Conservation (phyloP, 2,113 vertebrate genomes). For the Naja naja region DNA sequence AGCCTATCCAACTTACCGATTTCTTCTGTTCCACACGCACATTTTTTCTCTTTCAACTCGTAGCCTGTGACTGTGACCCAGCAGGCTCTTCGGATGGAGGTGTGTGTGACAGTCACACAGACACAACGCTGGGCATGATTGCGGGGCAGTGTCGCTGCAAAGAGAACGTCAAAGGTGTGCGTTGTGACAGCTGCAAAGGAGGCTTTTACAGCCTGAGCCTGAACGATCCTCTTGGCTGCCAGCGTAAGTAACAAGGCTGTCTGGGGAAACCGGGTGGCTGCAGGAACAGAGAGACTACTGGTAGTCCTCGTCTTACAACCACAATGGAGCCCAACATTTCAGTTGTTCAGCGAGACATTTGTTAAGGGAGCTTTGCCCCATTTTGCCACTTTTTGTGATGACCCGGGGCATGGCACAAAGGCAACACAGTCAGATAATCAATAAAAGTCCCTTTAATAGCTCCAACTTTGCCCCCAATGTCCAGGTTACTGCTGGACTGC, state of each 20-base stretch:
- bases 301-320: not conserved
- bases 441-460: no score
- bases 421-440: no score
- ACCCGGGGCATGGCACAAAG: no score
- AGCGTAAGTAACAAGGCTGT: constrained; percentile 63
- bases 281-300: not conserved
- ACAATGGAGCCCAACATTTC: not conserved
- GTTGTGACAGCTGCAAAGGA: constrained; percentile 81
- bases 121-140: constrained; percentile 75
- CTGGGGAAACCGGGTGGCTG: not conserved
- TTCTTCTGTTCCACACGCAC: not conserved
- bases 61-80: constrained; percentile 84
- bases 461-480: no score
- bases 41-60: not conserved
- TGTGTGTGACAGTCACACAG: constrained; percentile 79
- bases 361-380: not conserved
- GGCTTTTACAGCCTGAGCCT: constrained; percentile 80
- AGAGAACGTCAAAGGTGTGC: constrained; percentile 71
- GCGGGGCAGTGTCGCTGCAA: constrained; percentile 86
- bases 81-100: constrained; percentile 79
- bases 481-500: no score
- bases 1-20: not conserved
- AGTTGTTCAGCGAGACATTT: not conserved
- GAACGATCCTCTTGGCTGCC: constrained; percentile 74
- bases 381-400: not conserved